Conservation (phyloP, 1,140 invertebrate genomes). For the Harpegnathos saltator region DNA sequence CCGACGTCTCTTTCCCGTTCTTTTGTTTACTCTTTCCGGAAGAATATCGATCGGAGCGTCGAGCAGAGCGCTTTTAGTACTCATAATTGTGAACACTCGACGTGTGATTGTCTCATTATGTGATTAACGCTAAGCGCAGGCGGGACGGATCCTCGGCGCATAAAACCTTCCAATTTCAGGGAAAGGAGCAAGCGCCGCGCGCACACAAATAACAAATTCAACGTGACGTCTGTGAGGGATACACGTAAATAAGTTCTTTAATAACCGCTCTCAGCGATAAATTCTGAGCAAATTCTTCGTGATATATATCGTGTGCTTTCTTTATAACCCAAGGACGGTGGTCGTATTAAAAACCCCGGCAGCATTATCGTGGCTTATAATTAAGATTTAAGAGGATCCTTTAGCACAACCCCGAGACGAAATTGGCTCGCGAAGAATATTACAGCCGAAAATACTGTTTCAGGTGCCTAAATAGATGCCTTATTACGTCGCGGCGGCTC, state of each 20-base stretch:
- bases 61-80: not conserved
- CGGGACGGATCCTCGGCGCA: not conserved
- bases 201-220: not conserved
- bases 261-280: constrained; percentile 30
- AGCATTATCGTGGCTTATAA: constrained; percentile 55
- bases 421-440: constrained; percentile 54
- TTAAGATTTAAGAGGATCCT: constrained; percentile 60
- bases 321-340: constrained; percentile 47
- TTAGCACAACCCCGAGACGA: constrained; percentile 51
- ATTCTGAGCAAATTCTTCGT: constrained; percentile 41
- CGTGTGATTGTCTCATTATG: no score
- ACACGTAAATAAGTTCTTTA: constrained; percentile 39
- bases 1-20: not conserved
- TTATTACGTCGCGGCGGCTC: constrained; percentile 45
- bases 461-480: constrained; percentile 48
- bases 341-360: constrained; percentile 46
- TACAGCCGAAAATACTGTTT: constrained; percentile 60
- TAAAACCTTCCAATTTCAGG: constrained; percentile 7
- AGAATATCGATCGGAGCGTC: not conserved
- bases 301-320: constrained; percentile 33
- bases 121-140: no score
- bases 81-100: not conserved
- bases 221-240: not conserved
- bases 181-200: not conserved
- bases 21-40: constrained; percentile 1